Conservation (phyloP, 2,888 invertebrate species). For the Archips xylosteana region DNA sequence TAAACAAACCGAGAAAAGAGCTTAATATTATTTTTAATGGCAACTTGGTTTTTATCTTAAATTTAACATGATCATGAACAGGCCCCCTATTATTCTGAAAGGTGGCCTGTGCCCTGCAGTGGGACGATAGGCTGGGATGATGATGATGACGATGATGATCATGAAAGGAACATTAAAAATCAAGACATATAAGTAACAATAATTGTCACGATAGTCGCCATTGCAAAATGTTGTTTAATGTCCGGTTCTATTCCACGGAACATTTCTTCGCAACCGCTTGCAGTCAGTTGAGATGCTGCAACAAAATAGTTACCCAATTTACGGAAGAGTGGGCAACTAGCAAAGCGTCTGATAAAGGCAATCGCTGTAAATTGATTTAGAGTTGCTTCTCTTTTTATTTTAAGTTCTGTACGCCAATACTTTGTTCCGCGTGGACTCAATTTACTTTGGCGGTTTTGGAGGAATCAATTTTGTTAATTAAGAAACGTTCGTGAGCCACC, state of each 20-base stretch:
- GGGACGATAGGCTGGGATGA: too few relatives aligned
- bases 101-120: too few relatives aligned
- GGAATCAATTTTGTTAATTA: slow-evolving; percentile 65
- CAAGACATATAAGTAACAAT: slow-evolving; percentile 36
- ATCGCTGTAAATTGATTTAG: slow-evolving; percentile 44
- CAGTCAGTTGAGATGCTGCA: slow-evolving; percentile 57
- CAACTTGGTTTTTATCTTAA: slow-evolving; percentile 27
- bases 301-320: slow-evolving; percentile 60
- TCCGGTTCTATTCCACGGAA: slow-evolving; percentile 45
- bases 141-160: too few relatives aligned
- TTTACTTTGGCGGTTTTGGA: slow-evolving; percentile 49
- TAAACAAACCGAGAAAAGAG: neutral
- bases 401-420: slow-evolving; percentile 24
- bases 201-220: slow-evolving; percentile 52
- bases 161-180: slow-evolving; percentile 20
- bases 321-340: slow-evolving; percentile 62
- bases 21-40: neutral
- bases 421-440: slow-evolving; percentile 46
- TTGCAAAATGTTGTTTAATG: slow-evolving; percentile 55
- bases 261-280: slow-evolving; percentile 40
- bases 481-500: slow-evolving; percentile 58
- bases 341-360: slow-evolving; percentile 53
- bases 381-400: slow-evolving; percentile 23
- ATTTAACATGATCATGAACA: too few relatives aligned
- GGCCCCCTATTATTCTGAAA: neutral